Conservation (phyloP, 2,113 vertebrate species). For the Dicerorhinus sumatrensis region DNA sequence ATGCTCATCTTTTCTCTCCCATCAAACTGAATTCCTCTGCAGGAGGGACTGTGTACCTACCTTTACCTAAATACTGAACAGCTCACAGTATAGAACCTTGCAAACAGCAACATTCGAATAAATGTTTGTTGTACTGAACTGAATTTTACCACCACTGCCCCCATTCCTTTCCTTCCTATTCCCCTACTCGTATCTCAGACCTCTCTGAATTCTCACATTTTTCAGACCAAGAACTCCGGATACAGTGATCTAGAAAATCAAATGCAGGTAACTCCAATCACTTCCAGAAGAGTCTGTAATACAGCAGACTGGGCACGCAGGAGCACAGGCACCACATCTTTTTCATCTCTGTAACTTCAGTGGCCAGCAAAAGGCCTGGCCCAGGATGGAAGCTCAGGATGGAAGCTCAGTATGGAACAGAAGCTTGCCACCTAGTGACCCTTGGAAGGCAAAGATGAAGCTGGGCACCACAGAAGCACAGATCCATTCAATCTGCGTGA, state of each 20-base stretch:
- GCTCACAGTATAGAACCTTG: background rate
- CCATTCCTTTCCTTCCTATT: background rate
- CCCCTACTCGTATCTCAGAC: background rate
- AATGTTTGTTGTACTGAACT: background rate
- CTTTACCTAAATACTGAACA: background rate
- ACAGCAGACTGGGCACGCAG: background rate
- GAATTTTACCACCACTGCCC: background rate
- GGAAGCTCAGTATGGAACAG: background rate
- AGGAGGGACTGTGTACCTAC: background rate
- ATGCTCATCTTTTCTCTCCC: background rate
- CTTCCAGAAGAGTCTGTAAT: background rate
- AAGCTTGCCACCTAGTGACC: background rate
- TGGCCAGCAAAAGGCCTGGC: background rate
- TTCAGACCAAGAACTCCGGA: background rate
- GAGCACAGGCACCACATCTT: background rate
- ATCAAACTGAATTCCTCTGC: conserved; percentile 12
- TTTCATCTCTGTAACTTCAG: background rate
- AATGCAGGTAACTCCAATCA: background rate
- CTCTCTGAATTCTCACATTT: background rate
- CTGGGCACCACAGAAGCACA: background rate
- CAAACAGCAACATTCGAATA: background rate
- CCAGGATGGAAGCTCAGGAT: background rate
- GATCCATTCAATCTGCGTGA: background rate
- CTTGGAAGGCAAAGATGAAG: background rate
- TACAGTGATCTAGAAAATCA: background rate